Evolutionary conservation across 2,888 invertebrate genomes (phyloP).

Genomic region (Venustoraphidia nigricollis): DNA sequence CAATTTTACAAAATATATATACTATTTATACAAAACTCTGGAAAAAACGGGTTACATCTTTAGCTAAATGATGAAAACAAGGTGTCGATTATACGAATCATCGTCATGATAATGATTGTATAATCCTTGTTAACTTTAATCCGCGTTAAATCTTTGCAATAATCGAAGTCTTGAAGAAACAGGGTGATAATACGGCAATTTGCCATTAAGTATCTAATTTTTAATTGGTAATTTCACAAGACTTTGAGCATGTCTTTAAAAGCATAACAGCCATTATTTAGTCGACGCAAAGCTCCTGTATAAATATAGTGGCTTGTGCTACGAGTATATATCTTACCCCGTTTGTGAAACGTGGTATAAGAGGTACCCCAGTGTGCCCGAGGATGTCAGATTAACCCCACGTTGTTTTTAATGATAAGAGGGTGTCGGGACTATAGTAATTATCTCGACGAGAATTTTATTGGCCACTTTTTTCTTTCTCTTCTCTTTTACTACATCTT

Average conservation of each 20-base stretch:
- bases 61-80: no score
- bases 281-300: background rate
- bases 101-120: no score
- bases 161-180: no score
- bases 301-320: background rate
- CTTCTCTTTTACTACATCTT: background rate
- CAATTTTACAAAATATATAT: no score
- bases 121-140: no score
- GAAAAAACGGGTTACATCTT: no score
- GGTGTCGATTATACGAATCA: no score
- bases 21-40: no score
- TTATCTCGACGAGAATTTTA: constrained; percentile 2
- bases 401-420: constrained; percentile 2
- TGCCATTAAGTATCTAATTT: background rate
- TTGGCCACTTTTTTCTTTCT: background rate
- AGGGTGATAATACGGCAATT: background rate
- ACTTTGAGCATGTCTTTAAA: background rate
- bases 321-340: background rate
- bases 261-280: background rate
- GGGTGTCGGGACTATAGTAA: background rate
- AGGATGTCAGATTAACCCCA: constrained; percentile 1
- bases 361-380: background rate
- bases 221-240: constrained; percentile 1
- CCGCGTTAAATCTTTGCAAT: no score
- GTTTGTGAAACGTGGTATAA: background rate